Percentiles rank a stretch among this genome's conserved stretches.
phyloP scores from a whole-genome alignment of 2,888 invertebrate species.

The Choristoneura rosaceana region DNA sequence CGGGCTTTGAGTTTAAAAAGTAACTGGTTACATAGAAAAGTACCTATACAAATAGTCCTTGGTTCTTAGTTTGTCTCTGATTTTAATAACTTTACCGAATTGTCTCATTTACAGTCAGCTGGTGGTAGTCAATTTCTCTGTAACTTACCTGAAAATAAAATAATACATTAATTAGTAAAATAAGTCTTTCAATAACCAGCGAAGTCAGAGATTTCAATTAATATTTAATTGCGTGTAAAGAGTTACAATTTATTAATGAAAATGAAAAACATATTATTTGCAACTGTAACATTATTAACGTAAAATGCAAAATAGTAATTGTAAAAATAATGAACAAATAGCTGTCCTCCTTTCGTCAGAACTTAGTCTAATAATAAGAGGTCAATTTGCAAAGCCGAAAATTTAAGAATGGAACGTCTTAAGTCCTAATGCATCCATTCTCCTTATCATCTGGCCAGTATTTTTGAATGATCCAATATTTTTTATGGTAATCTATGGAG shows the following conservation, averaged over 20 bases:
- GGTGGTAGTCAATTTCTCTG: neutral
- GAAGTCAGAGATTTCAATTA: too few species aligned
- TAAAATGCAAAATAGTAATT: too few species aligned
- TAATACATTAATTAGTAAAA: neutral
- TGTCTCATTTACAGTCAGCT: neutral
- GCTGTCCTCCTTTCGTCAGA: too few species aligned
- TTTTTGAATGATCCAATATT: neutral
- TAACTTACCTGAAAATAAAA: constrained; percentile 7
- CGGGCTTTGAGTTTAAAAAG: neutral
- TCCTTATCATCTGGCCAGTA: neutral
- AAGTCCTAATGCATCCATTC: neutral
- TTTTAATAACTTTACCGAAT: neutral
- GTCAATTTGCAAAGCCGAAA: too few species aligned
- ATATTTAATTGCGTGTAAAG: too few species aligned
- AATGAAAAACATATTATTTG: too few species aligned
- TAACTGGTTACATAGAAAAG: neutral
- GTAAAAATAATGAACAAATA: too few species aligned
- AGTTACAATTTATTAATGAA: too few species aligned
- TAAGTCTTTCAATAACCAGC: neutral
- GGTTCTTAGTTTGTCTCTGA: neutral
- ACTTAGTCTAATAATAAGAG: too few species aligned
- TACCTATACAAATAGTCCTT: too few species aligned
- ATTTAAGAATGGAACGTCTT: neutral
- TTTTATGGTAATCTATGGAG: neutral
- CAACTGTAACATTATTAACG: too few species aligned